phyloP scores from a whole-genome alignment of 2,113 vertebrate genomes.

The Candoia aspera region DNA sequence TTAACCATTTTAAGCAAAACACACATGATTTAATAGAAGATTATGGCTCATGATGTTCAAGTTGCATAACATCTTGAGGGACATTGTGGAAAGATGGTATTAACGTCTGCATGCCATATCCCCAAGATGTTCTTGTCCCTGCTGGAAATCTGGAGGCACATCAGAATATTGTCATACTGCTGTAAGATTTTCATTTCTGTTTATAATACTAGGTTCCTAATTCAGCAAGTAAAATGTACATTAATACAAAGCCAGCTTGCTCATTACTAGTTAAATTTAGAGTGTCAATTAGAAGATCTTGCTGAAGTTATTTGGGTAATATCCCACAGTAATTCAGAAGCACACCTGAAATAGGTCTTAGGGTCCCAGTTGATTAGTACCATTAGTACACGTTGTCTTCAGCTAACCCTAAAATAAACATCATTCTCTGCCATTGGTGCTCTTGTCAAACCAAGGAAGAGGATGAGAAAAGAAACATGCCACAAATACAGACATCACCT shows the following conservation, averaged over 20 bases:
- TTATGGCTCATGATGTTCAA: background rate
- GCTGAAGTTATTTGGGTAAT: background rate
- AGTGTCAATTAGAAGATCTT: background rate
- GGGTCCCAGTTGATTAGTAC: background rate
- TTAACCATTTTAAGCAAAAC: background rate
- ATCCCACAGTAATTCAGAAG: background rate
- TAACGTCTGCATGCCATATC: background rate
- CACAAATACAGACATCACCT: background rate
- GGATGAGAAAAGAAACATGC: background rate
- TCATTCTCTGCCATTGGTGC: background rate
- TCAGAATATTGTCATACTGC: background rate
- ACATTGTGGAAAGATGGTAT: background rate
- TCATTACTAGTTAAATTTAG: background rate
- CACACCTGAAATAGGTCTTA: background rate
- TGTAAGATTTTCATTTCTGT: background rate
- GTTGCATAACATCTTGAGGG: background rate
- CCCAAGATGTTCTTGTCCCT: background rate
- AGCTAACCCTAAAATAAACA: background rate
- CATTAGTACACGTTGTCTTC: background rate
- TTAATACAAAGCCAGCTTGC: background rate
- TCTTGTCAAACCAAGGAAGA: background rate
- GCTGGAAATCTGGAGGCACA: background rate
- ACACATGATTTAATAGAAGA: background rate
- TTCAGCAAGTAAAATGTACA: background rate
- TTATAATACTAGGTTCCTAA: background rate